Evolutionary conservation across 2,797 vertebrate species (phyloP), one percentile per base, ranked within the genome.

Genomic region (Diplodus puntazzo): DNA sequence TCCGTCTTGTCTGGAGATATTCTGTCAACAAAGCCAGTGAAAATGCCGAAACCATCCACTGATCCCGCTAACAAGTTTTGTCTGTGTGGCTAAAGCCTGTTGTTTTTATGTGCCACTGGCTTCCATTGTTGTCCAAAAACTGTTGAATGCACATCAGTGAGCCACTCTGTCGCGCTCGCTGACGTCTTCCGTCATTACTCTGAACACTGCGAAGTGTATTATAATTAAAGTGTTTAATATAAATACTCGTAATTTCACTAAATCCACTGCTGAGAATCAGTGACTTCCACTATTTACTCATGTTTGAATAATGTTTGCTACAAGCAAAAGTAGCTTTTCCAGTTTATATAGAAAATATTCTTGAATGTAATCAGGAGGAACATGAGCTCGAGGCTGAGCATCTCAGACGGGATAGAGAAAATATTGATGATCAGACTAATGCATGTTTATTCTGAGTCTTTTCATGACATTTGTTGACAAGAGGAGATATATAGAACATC

Each of bases 81-180:
- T 73, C 23, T 71, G 18, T 16, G 20, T 46, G 60, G 34, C 21
- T 13, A 46, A 46, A 46, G 45, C 16, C 45, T 46, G 39, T 39
- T 46, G 14, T 45, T 45, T 4, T 14, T 45, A 13, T 45, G 13
- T 49, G 18, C 4, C 4, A 12, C 23, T 8, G 1, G 16, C 17
- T 18, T 73, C 39, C 21, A 69, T 34, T 64, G n/a, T 39, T 55
- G 3, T 61, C 23, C 21, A 60, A 39, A 59, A 70, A 49, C 48
- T 11, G 54, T 16, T 61, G 23, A 48, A 53, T 55, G 23, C 14
- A 20, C 21, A 14, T 61, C 20, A 42, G 34, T 23, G 20, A 55
- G 34, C 34, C n/a, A n/a, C 39, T 67, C n/a, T 4, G 11, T 53
- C 18, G 7, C 9, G 11, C 9, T 23, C 13, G 21, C 11, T 23